A percentile compares a stretch with the other conserved stretches of the same genome.
phyloP scores from a whole-genome alignment of 2,113 vertebrate species.

The Clarias gariepinus region DNA sequence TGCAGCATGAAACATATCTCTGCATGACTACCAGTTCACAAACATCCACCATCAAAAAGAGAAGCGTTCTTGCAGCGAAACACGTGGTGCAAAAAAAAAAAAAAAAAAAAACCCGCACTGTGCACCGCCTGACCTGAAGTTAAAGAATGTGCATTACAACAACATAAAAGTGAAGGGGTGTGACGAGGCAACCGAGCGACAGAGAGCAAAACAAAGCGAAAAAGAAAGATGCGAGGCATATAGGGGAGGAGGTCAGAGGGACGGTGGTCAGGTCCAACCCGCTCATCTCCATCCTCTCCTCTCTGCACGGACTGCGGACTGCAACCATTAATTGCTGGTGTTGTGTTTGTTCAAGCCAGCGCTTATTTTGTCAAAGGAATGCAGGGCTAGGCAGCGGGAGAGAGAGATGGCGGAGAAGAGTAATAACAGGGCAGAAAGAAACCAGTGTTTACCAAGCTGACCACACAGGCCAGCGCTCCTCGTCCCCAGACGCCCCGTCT shows the following conservation, averaged over 20 bases:
- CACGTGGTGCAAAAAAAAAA: neutral
- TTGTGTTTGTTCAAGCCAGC: constrained; percentile 54
- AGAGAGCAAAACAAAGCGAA: neutral
- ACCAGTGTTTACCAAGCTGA: constrained; percentile 71
- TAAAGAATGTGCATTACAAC: neutral
- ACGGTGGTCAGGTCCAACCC: constrained; percentile 24
- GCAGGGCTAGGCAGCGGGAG: constrained; percentile 65
- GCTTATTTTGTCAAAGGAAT: constrained; percentile 55
- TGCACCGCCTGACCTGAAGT: constrained; percentile 10
- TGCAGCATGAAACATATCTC: constrained; percentile 36
- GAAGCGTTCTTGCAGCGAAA: neutral
- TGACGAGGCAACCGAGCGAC: neutral
- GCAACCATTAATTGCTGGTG: constrained; percentile 69
- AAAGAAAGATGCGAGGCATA: neutral
- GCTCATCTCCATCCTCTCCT: constrained; percentile 44
- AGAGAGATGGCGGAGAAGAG: constrained; percentile 82
- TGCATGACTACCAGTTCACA: constrained; percentile 29
- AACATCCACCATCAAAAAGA: constrained; percentile 16
- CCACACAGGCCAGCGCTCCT: constrained; percentile 61
- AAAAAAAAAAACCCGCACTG: too few species aligned
- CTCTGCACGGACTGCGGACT: constrained; percentile 53
- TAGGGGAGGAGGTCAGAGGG: constrained; percentile 22
- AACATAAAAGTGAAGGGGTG: neutral
- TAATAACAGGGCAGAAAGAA: constrained; percentile 82
- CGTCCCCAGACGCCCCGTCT: constrained; percentile 47